Percentiles rank a stretch among this genome's conserved stretches.
These are phyloP conservation scores for Prinia subflava DNA, from an alignment of 2,113 vertebrate genomes.

Conservation along the genomic window DNA sequence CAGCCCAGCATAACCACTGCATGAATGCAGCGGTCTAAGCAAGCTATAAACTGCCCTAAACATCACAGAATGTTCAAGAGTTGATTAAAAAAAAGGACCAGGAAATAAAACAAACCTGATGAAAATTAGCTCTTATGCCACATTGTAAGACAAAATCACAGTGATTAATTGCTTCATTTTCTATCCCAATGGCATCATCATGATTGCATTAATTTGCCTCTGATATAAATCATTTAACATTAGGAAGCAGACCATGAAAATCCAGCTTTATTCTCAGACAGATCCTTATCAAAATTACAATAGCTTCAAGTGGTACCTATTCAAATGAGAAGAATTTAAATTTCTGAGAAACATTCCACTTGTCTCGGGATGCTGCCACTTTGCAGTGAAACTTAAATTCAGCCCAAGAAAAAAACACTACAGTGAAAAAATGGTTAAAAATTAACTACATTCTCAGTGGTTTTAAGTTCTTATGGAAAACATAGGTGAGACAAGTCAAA, in stretches of 20 bases:
- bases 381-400: neutral
- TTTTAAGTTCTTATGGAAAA: neutral
- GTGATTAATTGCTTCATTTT: neutral
- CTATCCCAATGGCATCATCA: neutral
- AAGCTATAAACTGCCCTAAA: neutral
- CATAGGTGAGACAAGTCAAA: neutral
- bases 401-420: neutral
- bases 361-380: neutral
- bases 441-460: neutral
- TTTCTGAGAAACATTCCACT: neutral
- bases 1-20: neutral
- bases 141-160: neutral
- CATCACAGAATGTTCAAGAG: neutral
- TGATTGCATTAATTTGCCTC: neutral
- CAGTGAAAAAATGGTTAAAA: neutral
- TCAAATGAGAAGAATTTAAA: neutral
- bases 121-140: neutral
- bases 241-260: neutral
- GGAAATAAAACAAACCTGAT: neutral
- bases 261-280: neutral
- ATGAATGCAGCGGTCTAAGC: neutral
- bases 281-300: neutral
- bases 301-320: neutral
- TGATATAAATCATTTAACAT: neutral
- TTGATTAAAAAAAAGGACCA: neutral